phyloP scores from a whole-genome alignment of 1,140 invertebrate species.

The Drosophila bocqueti region DNA sequence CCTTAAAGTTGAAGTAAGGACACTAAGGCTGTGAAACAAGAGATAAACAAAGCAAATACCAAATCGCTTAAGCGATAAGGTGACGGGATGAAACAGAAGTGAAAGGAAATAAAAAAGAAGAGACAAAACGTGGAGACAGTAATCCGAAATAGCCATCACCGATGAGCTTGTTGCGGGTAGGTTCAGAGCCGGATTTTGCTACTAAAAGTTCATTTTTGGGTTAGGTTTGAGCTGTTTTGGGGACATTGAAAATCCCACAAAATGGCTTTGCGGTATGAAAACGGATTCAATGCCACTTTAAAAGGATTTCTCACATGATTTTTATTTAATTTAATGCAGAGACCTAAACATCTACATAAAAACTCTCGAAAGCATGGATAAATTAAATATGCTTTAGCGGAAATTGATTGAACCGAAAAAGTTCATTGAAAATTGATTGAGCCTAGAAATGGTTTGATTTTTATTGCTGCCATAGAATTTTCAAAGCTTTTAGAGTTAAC shows the following conservation, averaged over 20 bases:
- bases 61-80: conserved; percentile 24
- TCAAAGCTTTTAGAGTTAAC: neutral
- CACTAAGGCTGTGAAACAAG: conserved; percentile 52
- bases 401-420: conserved; percentile 24
- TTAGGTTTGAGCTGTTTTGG: neutral
- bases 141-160: conserved; percentile 37
- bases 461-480: conserved; percentile 11
- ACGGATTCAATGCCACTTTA: conserved; percentile 26
- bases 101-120: conserved; percentile 4
- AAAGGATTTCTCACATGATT: conserved; percentile 66
- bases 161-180: conserved; percentile 34
- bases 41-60: conserved; percentile 47
- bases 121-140: neutral
- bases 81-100: neutral
- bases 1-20: conserved; percentile 48
- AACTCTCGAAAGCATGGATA: neutral
- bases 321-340: conserved; percentile 68
- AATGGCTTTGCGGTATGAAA: conserved; percentile 32
- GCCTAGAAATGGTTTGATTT: conserved; percentile 11
- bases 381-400: conserved; percentile 26
- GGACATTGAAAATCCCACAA: conserved; percentile 49
- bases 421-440: conserved; percentile 15
- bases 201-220: conserved; percentile 39
- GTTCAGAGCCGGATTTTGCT: conserved; percentile 53
- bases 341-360: neutral